Evolutionary conservation across 1,140 invertebrate genomes (phyloP).

Genomic region (Eriosoma lanigerum): DNA sequence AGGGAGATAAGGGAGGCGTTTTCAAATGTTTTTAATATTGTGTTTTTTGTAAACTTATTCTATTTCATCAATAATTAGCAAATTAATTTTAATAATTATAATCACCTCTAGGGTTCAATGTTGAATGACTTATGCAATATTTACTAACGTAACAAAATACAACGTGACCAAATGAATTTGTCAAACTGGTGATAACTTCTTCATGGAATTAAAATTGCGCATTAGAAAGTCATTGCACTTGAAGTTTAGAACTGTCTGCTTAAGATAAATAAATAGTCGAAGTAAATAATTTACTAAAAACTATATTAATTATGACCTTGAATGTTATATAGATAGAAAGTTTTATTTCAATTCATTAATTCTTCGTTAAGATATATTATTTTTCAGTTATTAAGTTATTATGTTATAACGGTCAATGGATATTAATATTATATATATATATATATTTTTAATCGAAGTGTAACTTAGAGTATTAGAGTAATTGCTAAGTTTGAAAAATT

Average conservation of each 20-base stretch:
- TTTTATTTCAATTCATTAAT: constrained; percentile 1
- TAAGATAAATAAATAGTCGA: constrained; percentile 1
- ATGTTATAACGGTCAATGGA: background rate
- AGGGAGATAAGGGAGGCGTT: background rate
- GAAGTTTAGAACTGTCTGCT: background rate
- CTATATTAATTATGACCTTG: background rate
- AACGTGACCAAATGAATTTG: constrained; percentile 22
- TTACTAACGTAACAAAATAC: background rate
- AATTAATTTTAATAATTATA: constrained; percentile 22
- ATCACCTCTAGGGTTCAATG: constrained; percentile 18
- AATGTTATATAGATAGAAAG: background rate
- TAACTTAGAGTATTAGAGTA: background rate
- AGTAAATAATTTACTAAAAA: constrained; percentile 16
- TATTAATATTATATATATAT: background rate
- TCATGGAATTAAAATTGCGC: constrained; percentile 32
- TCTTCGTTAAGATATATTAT: background rate
- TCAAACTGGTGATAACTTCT: constrained; percentile 34
- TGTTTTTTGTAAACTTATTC: background rate
- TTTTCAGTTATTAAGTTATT: background rate
- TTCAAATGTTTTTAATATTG: constrained; percentile 4
- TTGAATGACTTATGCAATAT: constrained; percentile 4
- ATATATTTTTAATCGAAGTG: background rate
- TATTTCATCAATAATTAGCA: background rate
- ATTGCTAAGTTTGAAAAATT: background rate
- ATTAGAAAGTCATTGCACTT: constrained; percentile 47